Evolutionary conservation across 2,888 invertebrate genomes (phyloP).

Genomic region (Druceiella hillmani): DNA sequence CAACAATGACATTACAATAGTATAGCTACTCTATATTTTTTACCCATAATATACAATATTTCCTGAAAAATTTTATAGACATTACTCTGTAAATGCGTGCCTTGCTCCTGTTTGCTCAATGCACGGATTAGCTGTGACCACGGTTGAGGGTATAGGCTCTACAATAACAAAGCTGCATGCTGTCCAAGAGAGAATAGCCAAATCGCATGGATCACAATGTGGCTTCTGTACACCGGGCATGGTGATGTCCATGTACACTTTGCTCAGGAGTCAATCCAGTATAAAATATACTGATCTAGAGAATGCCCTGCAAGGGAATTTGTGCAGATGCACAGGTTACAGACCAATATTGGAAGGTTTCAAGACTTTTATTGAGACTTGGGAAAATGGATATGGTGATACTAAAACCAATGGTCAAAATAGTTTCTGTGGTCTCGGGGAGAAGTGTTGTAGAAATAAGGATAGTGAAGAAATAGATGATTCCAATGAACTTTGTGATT

Average conservation of each 20-base stretch:
- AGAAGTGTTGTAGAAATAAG: slow-evolving; percentile 42
- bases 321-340: slow-evolving; percentile 71
- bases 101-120: slow-evolving; percentile 61
- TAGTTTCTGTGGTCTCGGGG: slow-evolving; percentile 37
- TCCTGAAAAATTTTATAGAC: slow-evolving; percentile 43
- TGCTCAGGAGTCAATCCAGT: slow-evolving; percentile 49
- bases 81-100: slow-evolving; percentile 66
- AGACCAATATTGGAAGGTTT: slow-evolving; percentile 67
- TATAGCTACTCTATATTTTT: no score
- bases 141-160: slow-evolving; percentile 69
- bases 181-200: slow-evolving; percentile 61
- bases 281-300: slow-evolving; percentile 47
- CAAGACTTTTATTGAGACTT: slow-evolving; percentile 55
- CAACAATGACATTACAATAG: no score
- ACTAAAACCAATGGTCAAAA: slow-evolving; percentile 22
- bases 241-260: slow-evolving; percentile 73
- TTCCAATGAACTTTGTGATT: slow-evolving; percentile 36
- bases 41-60: no score
- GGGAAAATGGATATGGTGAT: slow-evolving; percentile 34
- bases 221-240: slow-evolving; percentile 75
- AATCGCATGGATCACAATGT: slow-evolving; percentile 69
- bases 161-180: slow-evolving; percentile 56
- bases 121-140: slow-evolving; percentile 66
- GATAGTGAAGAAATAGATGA: slow-evolving; percentile 3
- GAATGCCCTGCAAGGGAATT: slow-evolving; percentile 54